Evolutionary conservation across 2,888 invertebrate genomes (phyloP), one percentile per base, ranked within the genome.

Genomic region (Chesias legatella): DNA sequence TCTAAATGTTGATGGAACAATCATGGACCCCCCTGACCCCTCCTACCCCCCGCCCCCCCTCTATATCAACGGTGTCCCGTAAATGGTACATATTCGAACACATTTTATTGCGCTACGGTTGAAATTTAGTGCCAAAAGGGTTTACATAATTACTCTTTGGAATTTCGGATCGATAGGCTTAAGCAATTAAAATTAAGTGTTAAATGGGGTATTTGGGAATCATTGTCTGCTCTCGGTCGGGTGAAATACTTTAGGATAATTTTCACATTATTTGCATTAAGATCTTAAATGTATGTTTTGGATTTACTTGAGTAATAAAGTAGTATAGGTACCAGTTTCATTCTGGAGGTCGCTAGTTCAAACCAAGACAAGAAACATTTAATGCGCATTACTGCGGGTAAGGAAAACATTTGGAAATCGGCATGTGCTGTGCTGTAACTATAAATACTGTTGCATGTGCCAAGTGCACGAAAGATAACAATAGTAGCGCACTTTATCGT

Each of bases 111-210:
- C 71, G 68, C 62, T 53, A 70, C 65, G 68, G 61, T 57, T 48
- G 51, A 54, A 71, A 71, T 71, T 71, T 71, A 71, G 70, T 71
- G 60, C 66, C 58, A 56, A 63, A 67, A 69, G 69, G 71, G 67
- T 69, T 64, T 63, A 63, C 60, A 67, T 73, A 73, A 73, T 73
- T 73, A 71, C 73, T 64, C 63, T 58, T 55, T 61, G 69, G 71
- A 64, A 73, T 73, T 69, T 58, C 53, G 61, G 58, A 48, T 59
- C 64, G 67, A 73, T 71, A 64, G 63, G 61, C 57, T 60, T 59
- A 59, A 63, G 65, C 47, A 53, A 51, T 51, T 52, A 43, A 55
- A 64, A 67, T 70, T 72, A 47, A 48, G 42, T 46, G 51, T 64
- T 62, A 65, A 69, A 65, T 66, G 55, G 44, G 51, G 40, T 33